Percentiles rank a stretch among this genome's conserved stretches.
phyloP scores from a whole-genome alignment of 2,797 vertebrate species.

The Hippoglossus hippoglossus region DNA sequence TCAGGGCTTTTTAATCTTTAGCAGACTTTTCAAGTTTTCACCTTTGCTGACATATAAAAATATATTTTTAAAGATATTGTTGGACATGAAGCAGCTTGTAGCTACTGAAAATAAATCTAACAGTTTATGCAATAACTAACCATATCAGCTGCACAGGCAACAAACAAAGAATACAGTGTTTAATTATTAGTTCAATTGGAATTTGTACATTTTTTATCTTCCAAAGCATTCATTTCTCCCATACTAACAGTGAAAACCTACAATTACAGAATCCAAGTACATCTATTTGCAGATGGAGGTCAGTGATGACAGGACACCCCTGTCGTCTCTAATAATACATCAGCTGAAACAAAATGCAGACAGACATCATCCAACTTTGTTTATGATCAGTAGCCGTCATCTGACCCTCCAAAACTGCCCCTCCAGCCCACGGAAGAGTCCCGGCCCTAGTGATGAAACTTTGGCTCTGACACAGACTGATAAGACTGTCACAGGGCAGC shows the following conservation, averaged over 20 bases:
- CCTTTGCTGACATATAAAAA: no score
- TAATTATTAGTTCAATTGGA: no score
- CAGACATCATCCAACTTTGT: background rate
- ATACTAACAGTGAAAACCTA: background rate
- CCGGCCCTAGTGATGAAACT: background rate
- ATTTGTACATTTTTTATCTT: no score
- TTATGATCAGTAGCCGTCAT: background rate
- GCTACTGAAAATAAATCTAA: background rate
- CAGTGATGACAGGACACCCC: background rate
- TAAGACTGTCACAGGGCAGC: slow-evolving; percentile 4
- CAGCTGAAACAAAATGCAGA: slow-evolving; percentile 5
- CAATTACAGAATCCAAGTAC: background rate
- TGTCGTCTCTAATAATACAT: background rate
- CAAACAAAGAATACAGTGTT: background rate
- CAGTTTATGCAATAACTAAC: background rate
- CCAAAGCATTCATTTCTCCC: no score
- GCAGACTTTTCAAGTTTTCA: no score
- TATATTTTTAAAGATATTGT: no score
- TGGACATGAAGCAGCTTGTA: background rate
- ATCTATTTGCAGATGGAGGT: background rate
- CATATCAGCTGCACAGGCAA: no score
- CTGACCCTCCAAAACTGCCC: background rate
- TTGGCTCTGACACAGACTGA: slow-evolving; percentile 17
- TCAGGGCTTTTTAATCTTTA: no score
- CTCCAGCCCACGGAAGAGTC: background rate